Percentiles rank a stretch among this genome's conserved stretches.
phyloP scores from a whole-genome alignment of 1,140 invertebrate species.

The Trigoniulus corallinus region DNA sequence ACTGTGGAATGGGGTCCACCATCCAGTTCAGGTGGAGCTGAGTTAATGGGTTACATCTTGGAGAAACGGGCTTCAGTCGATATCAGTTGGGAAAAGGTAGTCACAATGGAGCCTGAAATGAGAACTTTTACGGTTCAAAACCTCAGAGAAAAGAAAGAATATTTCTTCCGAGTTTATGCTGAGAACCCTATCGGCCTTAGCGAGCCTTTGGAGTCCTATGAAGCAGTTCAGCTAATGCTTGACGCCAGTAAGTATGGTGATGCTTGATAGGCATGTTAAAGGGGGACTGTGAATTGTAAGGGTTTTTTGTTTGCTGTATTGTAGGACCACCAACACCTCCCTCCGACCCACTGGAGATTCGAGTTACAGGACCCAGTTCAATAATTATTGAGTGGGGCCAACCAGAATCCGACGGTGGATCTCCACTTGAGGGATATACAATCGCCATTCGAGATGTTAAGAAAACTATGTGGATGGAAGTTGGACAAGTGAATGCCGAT shows the following conservation, averaged over 20 bases:
- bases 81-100: constrained; percentile 75
- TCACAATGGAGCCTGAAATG: constrained; percentile 58
- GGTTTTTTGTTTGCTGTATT: constrained; percentile 17
- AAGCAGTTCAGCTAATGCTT: constrained; percentile 63
- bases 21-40: constrained; percentile 60
- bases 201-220: constrained; percentile 54
- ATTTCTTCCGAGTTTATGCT: constrained; percentile 77
- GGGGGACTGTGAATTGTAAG: too few species aligned
- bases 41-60: constrained; percentile 76
- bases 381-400: constrained; percentile 82
- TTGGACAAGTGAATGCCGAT: constrained; percentile 63
- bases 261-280: constrained; percentile 2
- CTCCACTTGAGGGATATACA: constrained; percentile 76
- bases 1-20: constrained; percentile 76
- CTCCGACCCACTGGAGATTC: constrained; percentile 69
- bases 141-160: constrained; percentile 72
- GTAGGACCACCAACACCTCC: constrained; percentile 72
- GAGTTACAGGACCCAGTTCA: constrained; percentile 60
- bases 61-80: constrained; percentile 62
- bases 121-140: constrained; percentile 64
- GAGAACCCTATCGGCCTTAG: constrained; percentile 78
- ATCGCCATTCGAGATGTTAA: constrained; percentile 78
- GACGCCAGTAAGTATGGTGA: constrained; percentile 67
- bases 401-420: constrained; percentile 82
- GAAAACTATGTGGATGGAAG: constrained; percentile 93